A percentile compares a stretch with the other conserved stretches of the same genome.
These are phyloP conservation scores for Muscidifurax raptorellus DNA, from an alignment of 1,140 invertebrate species.

Conservation along the genomic window DNA sequence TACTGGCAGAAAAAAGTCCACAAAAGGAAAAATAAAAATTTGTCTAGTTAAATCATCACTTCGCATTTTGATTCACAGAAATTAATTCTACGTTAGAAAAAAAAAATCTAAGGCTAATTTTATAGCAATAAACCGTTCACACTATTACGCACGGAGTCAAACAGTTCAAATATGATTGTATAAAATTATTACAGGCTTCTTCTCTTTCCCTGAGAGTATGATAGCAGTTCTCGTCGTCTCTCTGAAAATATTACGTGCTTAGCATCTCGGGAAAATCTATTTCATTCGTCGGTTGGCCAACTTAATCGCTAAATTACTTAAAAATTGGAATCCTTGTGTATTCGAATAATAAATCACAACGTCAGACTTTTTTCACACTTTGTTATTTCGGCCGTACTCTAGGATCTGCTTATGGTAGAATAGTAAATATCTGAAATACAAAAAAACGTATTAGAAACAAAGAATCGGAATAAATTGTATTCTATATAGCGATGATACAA, in stretches of 20 bases:
- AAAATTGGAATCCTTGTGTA: constrained; percentile 48
- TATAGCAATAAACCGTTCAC: constrained; percentile 26
- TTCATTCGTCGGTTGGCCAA: constrained; percentile 44
- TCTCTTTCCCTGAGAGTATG: constrained; percentile 46
- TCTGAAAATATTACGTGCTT: constrained; percentile 16
- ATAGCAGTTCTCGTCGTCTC: constrained; percentile 29
- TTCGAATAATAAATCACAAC: constrained; percentile 57
- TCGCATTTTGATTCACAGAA: constrained; percentile 13
- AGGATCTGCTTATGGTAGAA: constrained; percentile 96
- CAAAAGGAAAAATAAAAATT: constrained; percentile 21
- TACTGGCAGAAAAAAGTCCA: not conserved
- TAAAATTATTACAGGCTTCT: constrained; percentile 49
- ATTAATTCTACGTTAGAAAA: not conserved
- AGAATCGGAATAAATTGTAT: not conserved
- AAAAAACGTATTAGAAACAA: constrained; percentile 40
- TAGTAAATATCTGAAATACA: constrained; percentile 85
- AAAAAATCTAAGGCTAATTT: constrained; percentile 38
- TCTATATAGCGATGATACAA: constrained; percentile 34
- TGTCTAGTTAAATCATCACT: constrained; percentile 10
- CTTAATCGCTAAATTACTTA: constrained; percentile 44
- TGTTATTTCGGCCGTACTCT: constrained; percentile 82
- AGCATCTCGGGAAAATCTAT: constrained; percentile 19
- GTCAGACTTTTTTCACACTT: constrained; percentile 64
- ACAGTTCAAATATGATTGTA: constrained; percentile 51
- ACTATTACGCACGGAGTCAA: constrained; percentile 42